A percentile compares a stretch with the other conserved stretches of the same genome.
Conservation (phyloP, 2,113 vertebrate genomes). For the Chionomys nivalis region DNA sequence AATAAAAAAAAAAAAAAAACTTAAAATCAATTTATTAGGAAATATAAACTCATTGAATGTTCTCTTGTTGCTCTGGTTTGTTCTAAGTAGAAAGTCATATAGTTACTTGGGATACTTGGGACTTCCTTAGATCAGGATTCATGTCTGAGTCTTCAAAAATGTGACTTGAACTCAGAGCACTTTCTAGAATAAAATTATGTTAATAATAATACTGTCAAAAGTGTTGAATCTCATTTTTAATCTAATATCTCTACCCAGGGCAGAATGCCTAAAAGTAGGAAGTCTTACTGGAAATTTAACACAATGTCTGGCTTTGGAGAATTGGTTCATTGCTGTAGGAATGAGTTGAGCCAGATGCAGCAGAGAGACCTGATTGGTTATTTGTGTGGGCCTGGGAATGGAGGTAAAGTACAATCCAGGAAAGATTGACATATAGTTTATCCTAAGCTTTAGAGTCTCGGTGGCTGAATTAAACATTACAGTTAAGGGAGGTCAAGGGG, state of each 20-base stretch:
- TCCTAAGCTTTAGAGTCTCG: background rate
- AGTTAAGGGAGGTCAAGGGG: background rate
- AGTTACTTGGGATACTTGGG: background rate
- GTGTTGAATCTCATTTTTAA: background rate
- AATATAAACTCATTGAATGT: background rate
- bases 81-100: background rate
- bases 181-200: background rate
- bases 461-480: background rate
- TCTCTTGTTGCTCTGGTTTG: background rate
- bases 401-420: background rate
- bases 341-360: background rate
- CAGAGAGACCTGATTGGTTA: background rate
- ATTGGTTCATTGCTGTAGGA: background rate
- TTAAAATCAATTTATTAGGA: background rate
- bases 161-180: background rate
- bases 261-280: background rate
- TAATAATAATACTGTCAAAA: background rate
- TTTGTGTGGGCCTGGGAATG: background rate
- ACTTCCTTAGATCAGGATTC: background rate
- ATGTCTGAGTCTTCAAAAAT: background rate
- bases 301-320: slow-evolving; percentile 18
- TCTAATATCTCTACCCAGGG: background rate
- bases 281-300: background rate
- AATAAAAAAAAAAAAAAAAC: background rate
- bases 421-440: background rate